Base-by-base conservation (phyloP, 2,888 invertebrate species). In the Scaptomyza flava region DNA sequence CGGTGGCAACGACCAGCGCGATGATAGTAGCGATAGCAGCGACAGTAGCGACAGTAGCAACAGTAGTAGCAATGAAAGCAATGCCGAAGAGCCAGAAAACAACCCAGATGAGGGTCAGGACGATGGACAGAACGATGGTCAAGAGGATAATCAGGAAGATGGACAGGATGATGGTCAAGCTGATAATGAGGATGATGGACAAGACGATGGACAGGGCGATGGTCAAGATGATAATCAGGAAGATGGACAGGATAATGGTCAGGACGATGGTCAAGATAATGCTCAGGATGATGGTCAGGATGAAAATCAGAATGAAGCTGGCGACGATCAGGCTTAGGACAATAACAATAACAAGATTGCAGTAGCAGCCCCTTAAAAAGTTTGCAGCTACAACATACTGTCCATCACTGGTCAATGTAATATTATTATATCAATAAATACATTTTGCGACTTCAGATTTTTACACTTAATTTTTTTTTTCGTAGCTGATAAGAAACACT, bases 401-500 rank as follows among this genome's bases (percentile, higher is more conserved):
- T 47, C 17, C n/a, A 33, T 2, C 17, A 9, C 1, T 5, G 20
- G 11, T 11, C 4, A 47, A 27, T 31, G 34, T 45, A 3, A 11
- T 2, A 9, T 14, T 11, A 17, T 12, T n/a, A 5, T 30, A 34
- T 50, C 12, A 63, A 64, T 14, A 63, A 30, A 48, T 6, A 12
- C 31, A 20, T 62, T 48, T 31, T 31, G 30, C 30, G 12, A 9
- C 30, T 63, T 62, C 7, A 20, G 20, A 7, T 6, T n/a, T 0
- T 12, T 5, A 27, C 9, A 3, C 9, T 11, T 11, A 6, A 4
- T 8, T 30, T 59, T 31, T 3, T 8, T 6, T 27, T 27, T 23
- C 2, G 23, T 23, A 23, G 23, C 27, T 5, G 3, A 4, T 27
- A 27, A 27, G 27, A 27, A 27, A 27, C 27, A 27, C 27, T 27